Evolutionary conservation across 2,113 vertebrate species (phyloP).

Genomic region (Corythaixoides concolor): DNA sequence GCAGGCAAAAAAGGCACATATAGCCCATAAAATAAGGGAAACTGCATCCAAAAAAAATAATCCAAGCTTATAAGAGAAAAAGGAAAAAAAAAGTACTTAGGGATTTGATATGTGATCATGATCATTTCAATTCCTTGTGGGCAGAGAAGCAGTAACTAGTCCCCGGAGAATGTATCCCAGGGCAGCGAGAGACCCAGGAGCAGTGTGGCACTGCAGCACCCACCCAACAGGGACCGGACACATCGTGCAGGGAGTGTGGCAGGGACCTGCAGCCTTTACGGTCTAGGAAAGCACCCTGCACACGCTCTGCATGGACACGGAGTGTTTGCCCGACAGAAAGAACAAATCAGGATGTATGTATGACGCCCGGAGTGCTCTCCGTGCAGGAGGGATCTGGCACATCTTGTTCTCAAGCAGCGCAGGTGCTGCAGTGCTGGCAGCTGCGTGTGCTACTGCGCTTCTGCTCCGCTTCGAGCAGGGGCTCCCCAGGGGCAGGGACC

Average conservation of each 20-base stretch:
- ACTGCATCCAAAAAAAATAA: neutral
- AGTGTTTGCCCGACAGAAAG: neutral
- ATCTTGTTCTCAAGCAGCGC: neutral
- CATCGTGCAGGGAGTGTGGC: rapidly evolving
- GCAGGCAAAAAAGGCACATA: neutral
- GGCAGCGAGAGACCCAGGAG: neutral
- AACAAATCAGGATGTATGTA: neutral
- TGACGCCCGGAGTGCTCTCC: neutral
- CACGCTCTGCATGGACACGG: neutral
- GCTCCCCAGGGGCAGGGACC: neutral
- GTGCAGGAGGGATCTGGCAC: neutral
- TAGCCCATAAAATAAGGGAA: neutral
- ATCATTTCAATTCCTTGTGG: neutral
- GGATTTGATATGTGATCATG: neutral
- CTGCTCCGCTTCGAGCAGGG: neutral
- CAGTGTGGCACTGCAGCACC: rapidly evolving
- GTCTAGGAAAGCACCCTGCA: rapidly evolving
- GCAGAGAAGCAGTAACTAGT: neutral
- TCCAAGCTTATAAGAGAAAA: neutral
- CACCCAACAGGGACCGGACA: neutral
- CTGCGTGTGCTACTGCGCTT: rapidly evolving
- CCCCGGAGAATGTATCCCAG: neutral
- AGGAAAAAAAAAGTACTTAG: neutral
- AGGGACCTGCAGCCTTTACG: neutral
- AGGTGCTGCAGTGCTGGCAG: neutral